Conservation (phyloP, 37 sponge, comb jelly and placozoan genomes). For the Agelas oroides region DNA sequence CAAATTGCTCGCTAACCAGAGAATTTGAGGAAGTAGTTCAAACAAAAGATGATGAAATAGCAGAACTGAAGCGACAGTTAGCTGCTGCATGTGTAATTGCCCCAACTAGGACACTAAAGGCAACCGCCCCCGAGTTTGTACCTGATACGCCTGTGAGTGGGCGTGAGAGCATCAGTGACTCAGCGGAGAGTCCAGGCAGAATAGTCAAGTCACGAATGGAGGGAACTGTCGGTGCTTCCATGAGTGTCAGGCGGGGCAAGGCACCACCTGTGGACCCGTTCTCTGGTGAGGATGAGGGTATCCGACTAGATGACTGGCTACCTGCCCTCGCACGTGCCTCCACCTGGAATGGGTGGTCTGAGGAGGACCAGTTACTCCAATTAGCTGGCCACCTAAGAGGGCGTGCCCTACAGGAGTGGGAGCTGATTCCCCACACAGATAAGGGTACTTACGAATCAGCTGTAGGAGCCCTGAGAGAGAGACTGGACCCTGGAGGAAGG, state of each 20-base stretch:
- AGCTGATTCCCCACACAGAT: constrained; percentile 8
- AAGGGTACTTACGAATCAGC: background rate
- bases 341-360: constrained; percentile 57
- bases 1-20: background rate
- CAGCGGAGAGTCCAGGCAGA: too few relatives aligned
- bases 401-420: constrained; percentile 67
- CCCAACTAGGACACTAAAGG: too few relatives aligned
- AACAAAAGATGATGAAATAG: background rate
- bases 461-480: constrained; percentile 4
- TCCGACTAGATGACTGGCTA: constrained; percentile 59
- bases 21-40: too few relatives aligned
- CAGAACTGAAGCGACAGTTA: too few relatives aligned
- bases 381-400: constrained; percentile 68
- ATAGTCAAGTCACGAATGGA: too few relatives aligned
- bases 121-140: too few relatives aligned
- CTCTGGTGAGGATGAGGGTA: constrained; percentile 51
- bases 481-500: constrained; percentile 39
- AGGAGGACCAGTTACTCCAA: constrained; percentile 55
- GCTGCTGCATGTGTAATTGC: too few relatives aligned
- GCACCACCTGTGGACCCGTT: constrained; percentile 50
- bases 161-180: too few relatives aligned
- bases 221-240: background rate
- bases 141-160: too few relatives aligned
- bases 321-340: constrained; percentile 33
- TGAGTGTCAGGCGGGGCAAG: background rate